phyloP scores from a whole-genome alignment of 2,797 vertebrate species.

The Psittacula derbiana region DNA sequence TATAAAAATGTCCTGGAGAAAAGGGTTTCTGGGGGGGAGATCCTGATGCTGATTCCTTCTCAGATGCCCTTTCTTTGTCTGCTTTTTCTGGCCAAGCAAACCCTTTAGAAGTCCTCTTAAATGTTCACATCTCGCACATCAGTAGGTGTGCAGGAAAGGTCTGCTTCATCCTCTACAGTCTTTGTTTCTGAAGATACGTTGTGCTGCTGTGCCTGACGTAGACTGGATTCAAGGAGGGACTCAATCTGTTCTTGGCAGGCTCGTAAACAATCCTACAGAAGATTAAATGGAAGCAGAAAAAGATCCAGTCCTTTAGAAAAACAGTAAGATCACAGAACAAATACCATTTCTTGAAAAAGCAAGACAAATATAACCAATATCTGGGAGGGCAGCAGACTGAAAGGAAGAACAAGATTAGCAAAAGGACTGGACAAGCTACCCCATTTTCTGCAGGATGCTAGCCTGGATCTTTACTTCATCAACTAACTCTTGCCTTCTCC shows the following conservation, averaged over 20 bases:
- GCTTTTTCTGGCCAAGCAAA: conserved; percentile 62
- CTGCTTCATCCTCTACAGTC: conserved; percentile 87
- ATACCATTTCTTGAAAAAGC: neutral
- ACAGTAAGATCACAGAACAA: neutral
- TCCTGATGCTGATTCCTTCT: conserved; percentile 69
- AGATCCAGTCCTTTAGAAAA: conserved; percentile 58
- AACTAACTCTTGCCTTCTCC: neutral
- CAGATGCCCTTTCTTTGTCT: conserved; percentile 73
- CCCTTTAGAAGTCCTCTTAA: conserved; percentile 77
- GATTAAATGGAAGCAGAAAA: conserved; percentile 1
- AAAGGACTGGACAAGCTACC: neutral
- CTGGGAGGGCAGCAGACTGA: neutral
- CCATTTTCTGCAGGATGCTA: neutral
- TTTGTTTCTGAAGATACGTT: conserved; percentile 85
- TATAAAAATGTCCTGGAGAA: conserved; percentile 74
- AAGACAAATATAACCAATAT: neutral
- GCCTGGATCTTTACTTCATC: neutral
- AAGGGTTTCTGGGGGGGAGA: conserved; percentile 64
- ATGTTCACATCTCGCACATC: conserved; percentile 96
- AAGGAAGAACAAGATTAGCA: neutral
- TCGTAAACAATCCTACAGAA: conserved; percentile 91
- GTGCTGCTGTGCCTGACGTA: conserved; percentile 93
- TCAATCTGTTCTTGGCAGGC: conserved; percentile 99
- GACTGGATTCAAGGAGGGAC: conserved; percentile 92
- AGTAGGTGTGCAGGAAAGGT: conserved; percentile 94